Base-by-base conservation (phyloP, 2,113 vertebrate species). In the Canis aureus region DNA sequence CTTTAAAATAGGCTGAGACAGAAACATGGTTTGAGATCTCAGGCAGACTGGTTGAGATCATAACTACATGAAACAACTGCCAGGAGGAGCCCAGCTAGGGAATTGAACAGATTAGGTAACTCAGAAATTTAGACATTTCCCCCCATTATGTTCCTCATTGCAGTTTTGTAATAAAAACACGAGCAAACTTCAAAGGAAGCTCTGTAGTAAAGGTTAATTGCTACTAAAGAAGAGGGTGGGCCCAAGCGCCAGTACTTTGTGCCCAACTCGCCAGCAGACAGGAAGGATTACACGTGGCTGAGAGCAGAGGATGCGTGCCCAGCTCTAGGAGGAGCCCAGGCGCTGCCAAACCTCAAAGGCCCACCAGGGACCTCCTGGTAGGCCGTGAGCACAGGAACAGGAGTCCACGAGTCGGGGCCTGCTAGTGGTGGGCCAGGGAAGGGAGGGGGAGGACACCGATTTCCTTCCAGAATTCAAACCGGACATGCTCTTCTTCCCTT, bases 161-260 rank as follows among this genome's bases (percentile, higher is more conserved):
- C 95, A 98, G 97, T 98, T 98, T 98, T 98, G 97, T 98, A 98
- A 98, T 98, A 98, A 99, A 99, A 99, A 99, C 99, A 98, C 86
- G 96, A 98, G 98, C 94, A 95, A 98, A 98, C 98, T 98, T 99
- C 99, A 99, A 99, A 99, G 99, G 99, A 99, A 99, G 97, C 97
- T 95, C 96, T 90, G 96, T 97, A 98, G 97, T 97, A 99, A 99
- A 99, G 99, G 99, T 99, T 99, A 99, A 99, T 99, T 99, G 98
- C 99, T 99, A 97, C 99, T 99, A 98, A 98, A 98, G 99, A 97
- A 97, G 97, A 99, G 98, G 99, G 98, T 99, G 99, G 99, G 99
- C 99, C 99, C 98, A 86, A 98, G 98, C 35, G 5, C 98, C 94
- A 59, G 98, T 98, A 98, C 98, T 98, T 98, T 98, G 93, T 98